Conservation (phyloP, 2,797 vertebrate genomes). For the Champsocephalus esox region DNA sequence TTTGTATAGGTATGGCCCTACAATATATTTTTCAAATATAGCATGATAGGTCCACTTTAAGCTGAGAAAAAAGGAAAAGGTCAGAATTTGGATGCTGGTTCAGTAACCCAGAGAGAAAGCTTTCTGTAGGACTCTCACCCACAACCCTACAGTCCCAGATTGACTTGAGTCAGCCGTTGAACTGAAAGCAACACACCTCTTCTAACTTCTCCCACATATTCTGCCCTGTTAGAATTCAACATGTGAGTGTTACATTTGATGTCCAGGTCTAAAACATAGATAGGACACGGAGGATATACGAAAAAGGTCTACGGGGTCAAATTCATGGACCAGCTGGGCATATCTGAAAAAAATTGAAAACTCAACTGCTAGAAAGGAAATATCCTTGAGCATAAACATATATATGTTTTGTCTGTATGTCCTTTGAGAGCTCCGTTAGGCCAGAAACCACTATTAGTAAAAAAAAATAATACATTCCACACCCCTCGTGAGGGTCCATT, state of each 20-base stretch:
- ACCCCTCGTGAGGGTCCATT: neutral
- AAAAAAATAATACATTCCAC: neutral
- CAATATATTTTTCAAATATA: too few species aligned
- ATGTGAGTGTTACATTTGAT: constrained; percentile 55
- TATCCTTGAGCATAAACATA: neutral
- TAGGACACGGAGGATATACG: constrained; percentile 22
- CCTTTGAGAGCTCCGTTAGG: constrained; percentile 5
- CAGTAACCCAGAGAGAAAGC: constrained; percentile 47
- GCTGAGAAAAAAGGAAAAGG: constrained; percentile 59
- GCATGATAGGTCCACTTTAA: constrained; percentile 12
- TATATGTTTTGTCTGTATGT: neutral
- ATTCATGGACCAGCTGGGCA: constrained; percentile 4
- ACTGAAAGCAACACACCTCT: constrained; percentile 13
- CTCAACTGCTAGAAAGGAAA: neutral
- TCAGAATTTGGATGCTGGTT: constrained; percentile 52
- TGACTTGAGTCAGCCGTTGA: constrained; percentile 17
- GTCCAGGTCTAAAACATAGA: constrained; percentile 46
- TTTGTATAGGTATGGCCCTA: too few species aligned
- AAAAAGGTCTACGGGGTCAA: constrained; percentile 42
- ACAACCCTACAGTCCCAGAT: constrained; percentile 26
- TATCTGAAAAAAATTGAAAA: neutral
- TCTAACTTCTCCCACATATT: constrained; percentile 30
- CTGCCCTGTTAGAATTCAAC: constrained; percentile 61
- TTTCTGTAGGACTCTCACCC: constrained; percentile 41
- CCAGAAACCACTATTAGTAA: neutral